Base-by-base conservation (phyloP, 2,113 vertebrate species). In the Rostratula benghalensis region DNA sequence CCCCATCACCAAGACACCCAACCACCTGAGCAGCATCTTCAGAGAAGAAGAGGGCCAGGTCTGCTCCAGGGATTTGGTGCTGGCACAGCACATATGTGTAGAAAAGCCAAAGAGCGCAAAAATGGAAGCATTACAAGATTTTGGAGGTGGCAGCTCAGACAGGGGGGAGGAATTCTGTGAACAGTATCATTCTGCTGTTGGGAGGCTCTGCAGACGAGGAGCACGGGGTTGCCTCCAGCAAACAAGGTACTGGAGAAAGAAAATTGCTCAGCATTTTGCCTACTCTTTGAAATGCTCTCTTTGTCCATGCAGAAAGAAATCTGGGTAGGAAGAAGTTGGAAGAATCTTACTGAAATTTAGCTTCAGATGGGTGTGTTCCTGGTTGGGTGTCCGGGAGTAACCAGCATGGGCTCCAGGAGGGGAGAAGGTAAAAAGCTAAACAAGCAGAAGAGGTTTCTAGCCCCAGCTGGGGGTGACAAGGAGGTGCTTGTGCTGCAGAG, bases 21-120 rank as follows among this genome's bases (percentile, higher is more conserved):
- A 5, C 11, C 6, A 39, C 63, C 14, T 2, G 15, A 80, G 54
- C 67, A 56, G 41, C 13, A 7, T 24, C 73, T 70, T 20, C 16
- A 41, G 33, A 54, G 73, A 46, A 69, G 41, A 53, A 73, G 48
- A 2, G 27, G 50, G 41, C 15, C 50, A 35, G 19, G 13, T 67
- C 69, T 90, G 19, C 82, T 79, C 41, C 13, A 57, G 54, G 31
- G 59, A 21, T 69, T 61, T 25, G 5, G 24, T 23, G 39, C 13
- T 18, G 23, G 60, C 68, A 83, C 0, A 1, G 24, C 6, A 4
- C 10, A 9, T 14, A 6, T 0, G 0, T 14, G 2, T 22, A 24
- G 21, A 76, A 61, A 65, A 78, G 16, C 2, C 43, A 59, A 54
- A 89, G 31, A 25, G 67, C 67, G 51, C 35, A 80, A 74, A 89